phyloP scores from a whole-genome alignment of 1,140 invertebrate genomes.

The Calephelis nemesis region DNA sequence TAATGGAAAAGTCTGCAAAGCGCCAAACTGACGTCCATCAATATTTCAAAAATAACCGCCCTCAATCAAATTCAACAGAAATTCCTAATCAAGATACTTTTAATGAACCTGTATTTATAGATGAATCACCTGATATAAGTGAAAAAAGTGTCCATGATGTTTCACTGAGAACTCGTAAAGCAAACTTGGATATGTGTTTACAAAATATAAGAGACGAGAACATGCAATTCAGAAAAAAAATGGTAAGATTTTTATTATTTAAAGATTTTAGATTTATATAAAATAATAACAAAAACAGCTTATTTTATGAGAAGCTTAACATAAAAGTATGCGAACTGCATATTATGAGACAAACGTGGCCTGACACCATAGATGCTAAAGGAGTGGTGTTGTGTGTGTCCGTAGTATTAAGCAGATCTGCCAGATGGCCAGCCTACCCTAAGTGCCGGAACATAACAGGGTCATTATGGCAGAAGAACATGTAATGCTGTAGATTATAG shows the following conservation, averaged over 20 bases:
- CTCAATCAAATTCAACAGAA: constrained; percentile 51
- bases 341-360: no score
- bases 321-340: no score
- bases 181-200: constrained; percentile 49
- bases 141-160: constrained; percentile 9
- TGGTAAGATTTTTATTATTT: constrained; percentile 43
- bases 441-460: no score
- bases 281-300: no score
- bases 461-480: no score
- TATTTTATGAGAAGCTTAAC: no score
- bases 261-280: not conserved
- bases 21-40: constrained; percentile 33
- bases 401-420: no score
- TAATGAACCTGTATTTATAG: constrained; percentile 2
- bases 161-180: constrained; percentile 35
- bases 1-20: constrained; percentile 67
- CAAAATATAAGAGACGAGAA: constrained; percentile 52
- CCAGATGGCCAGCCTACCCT: no score
- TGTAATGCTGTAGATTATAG: no score
- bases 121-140: constrained; percentile 11
- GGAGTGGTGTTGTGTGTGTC: no score
- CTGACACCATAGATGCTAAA: no score
- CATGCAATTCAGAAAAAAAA: constrained; percentile 43
- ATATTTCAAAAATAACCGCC: constrained; percentile 28
- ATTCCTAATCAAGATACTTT: constrained; percentile 26